Evolutionary conservation across 2,888 invertebrate genomes (phyloP).

Genomic region (Troilus luridus): DNA sequence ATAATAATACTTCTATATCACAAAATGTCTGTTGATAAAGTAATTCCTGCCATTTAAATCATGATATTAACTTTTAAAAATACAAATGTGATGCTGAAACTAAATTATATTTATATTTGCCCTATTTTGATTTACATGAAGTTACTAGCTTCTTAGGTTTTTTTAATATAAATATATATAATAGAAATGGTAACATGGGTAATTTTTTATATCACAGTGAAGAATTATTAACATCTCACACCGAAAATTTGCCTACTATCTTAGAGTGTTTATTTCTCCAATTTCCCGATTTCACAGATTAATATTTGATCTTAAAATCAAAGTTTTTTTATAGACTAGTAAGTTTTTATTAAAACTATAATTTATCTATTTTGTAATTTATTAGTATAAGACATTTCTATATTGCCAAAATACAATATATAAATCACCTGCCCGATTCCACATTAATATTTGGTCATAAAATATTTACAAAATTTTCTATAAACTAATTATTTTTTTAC

Average conservation of each 20-base stretch:
- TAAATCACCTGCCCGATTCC: background rate
- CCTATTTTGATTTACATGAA: background rate
- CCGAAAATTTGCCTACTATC: background rate
- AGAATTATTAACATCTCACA: background rate
- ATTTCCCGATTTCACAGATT: too few relatives aligned
- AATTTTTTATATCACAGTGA: constrained; percentile 7
- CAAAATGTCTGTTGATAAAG: background rate
- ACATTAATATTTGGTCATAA: background rate
- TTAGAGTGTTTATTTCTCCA: too few relatives aligned
- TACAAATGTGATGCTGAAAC: background rate
- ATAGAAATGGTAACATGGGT: background rate
- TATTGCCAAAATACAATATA: background rate
- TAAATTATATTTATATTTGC: background rate
- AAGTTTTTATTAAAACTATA: too few relatives aligned
- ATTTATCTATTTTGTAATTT: too few relatives aligned
- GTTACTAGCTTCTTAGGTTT: background rate
- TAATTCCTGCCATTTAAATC: background rate
- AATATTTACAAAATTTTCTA: background rate
- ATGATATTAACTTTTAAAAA: background rate
- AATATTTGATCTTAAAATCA: too few relatives aligned
- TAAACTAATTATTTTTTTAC: background rate
- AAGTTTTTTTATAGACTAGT: too few relatives aligned
- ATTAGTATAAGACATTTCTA: background rate
- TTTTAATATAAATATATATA: background rate
- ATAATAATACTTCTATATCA: background rate